Base-by-base conservation (phyloP, 2,797 vertebrate genomes). In the Coracias cyanogaster region DNA sequence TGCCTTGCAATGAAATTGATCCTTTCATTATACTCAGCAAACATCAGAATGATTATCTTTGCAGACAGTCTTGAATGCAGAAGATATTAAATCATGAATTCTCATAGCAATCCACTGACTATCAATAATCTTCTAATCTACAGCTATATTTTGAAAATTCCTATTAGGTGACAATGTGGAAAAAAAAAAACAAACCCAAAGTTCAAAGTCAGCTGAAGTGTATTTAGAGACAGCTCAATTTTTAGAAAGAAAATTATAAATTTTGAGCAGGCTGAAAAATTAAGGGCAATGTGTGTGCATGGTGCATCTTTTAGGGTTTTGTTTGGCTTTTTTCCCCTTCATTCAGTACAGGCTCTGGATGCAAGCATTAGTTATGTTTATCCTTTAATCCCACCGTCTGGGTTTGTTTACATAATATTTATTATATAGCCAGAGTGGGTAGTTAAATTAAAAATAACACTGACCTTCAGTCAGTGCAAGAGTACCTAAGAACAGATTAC, bases 311-410 rank as follows among this genome's bases (percentile, higher is more conserved):
- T 21, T 17, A 7, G 8, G 1, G 1, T n/a, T 69, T 54, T 64
- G 13, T 73, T 88, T 76, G 77, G 33, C 10, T 33, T 62, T 90
- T 86, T 55, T 15, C 2, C 5, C 35, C 22, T 31, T 65, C 64
- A 12, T 88, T 94, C 54, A 79, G 78, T 48, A 39, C 58, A 79
- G 37, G 17, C 43, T 85, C 58, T 78, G 55, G 20, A 77, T 90
- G 74, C 31, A 61, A 95, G 95, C 46, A 87, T 96, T 96, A 90
- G 90, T 93, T 93, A 74, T 91, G 60, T 94, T 96, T 94, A 95
- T 94, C 96, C 94, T 93, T 96, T 97, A 97, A 96, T 97, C 95
- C 94, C 69, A 13, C 90, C 91, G 86, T 88, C 91, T 92, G 70
- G 51, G 46, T 43, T 76, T 86, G 65, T 82, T 97, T 96, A 94